Percentiles rank a stretch among this genome's conserved stretches.
phyloP scores from a whole-genome alignment of 2,113 vertebrate species.

The Tragelaphus strepsiceros region DNA sequence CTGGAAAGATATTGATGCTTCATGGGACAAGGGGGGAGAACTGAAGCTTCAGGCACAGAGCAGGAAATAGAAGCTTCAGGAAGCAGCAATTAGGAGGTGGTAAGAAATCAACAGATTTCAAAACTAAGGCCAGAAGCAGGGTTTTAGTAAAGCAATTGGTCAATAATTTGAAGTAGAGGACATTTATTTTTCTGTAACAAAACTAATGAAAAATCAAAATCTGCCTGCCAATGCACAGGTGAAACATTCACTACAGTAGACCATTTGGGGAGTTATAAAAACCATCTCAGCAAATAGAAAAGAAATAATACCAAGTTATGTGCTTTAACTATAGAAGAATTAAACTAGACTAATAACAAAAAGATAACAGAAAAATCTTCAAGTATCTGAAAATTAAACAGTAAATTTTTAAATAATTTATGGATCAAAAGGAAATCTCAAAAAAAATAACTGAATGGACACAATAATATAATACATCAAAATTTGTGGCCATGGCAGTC shows the following conservation, averaged over 20 bases:
- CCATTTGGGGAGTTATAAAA: not conserved
- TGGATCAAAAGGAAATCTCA: not conserved
- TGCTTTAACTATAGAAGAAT: not conserved
- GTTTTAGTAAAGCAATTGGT: slow-evolving; percentile 79
- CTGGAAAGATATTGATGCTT: slow-evolving; percentile 53
- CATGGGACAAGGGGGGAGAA: slow-evolving; percentile 17
- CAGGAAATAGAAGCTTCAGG: not conserved
- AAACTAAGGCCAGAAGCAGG: slow-evolving; percentile 80
- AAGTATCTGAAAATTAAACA: not conserved
- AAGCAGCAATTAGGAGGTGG: slow-evolving; percentile 49
- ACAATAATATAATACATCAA: not conserved
- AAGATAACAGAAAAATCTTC: not conserved
- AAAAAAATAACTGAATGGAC: not conserved
- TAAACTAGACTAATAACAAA: not conserved
- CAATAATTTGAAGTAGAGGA: slow-evolving; percentile 58
- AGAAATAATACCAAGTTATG: not conserved
- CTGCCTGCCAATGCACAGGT: not conserved
- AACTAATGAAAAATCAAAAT: not conserved
- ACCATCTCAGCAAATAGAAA: not conserved
- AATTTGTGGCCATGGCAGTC: not conserved
- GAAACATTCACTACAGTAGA: not conserved
- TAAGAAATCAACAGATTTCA: slow-evolving; percentile 56
- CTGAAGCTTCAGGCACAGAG: not conserved
- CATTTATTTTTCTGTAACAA: not conserved
- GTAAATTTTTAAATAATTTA: not conserved